Evolutionary conservation across 2,888 invertebrate species (phyloP).

Genomic region (Ceratothoa steindachneri): DNA sequence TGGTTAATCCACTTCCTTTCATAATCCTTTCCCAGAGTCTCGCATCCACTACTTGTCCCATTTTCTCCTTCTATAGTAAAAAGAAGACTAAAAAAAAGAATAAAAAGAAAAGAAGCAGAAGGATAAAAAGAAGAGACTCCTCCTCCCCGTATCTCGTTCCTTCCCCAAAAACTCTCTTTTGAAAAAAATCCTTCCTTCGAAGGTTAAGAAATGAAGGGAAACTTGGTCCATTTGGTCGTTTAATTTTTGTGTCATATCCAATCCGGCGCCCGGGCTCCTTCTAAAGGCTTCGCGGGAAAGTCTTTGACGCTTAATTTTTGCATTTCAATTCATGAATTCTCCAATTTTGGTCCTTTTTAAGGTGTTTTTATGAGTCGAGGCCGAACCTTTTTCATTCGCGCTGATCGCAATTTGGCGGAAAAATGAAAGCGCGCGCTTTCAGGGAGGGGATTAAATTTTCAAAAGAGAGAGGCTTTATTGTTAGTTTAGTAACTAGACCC

Average conservation of each 20-base stretch:
- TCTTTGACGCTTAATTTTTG: constrained; percentile 40
- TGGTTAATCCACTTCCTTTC: no score
- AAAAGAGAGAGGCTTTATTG: background rate
- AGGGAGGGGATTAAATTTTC: background rate
- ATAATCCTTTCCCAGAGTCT: background rate
- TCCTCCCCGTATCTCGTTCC: no score
- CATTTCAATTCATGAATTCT: constrained; percentile 41
- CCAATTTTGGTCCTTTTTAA: constrained; percentile 31
- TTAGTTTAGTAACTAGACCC: no score
- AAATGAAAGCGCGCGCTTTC: background rate
- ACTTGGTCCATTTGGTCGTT: background rate
- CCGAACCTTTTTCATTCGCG: constrained; percentile 22
- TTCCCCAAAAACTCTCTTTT: no score
- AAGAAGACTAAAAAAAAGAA: no score
- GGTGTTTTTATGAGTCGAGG: constrained; percentile 34
- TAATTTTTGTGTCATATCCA: constrained; percentile 9
- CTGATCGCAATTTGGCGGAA: background rate
- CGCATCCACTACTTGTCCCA: background rate
- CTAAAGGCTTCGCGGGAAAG: constrained; percentile 13
- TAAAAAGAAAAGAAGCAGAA: background rate
- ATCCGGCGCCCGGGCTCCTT: background rate
- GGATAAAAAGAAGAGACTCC: no score
- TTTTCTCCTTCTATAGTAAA: background rate
- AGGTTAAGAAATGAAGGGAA: constrained; percentile 3
- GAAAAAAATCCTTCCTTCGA: no score